phyloP scores from a whole-genome alignment of 2,797 vertebrate genomes.

The Loris lydekkerianus region DNA sequence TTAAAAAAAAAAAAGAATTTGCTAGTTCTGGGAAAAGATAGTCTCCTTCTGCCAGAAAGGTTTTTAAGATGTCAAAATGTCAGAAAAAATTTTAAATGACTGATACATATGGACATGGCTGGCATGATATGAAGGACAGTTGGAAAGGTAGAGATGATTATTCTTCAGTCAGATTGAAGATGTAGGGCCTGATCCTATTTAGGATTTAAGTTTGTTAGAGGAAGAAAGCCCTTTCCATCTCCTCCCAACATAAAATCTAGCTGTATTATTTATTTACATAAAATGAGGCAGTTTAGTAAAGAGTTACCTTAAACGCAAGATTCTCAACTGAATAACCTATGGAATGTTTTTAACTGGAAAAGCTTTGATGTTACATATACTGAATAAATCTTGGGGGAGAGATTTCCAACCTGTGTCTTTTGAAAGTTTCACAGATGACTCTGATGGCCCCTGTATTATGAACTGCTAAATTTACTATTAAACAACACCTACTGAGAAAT shows the following conservation, averaged over 20 bases:
- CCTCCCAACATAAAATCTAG: neutral
- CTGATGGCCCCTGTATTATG: neutral
- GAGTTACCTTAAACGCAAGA: constrained; percentile 9
- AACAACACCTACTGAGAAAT: neutral
- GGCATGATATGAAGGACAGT: neutral
- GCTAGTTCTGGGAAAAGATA: neutral
- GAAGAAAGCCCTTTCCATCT: neutral
- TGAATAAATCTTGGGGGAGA: neutral
- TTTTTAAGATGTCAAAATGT: constrained; percentile 41
- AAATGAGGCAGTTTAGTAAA: neutral
- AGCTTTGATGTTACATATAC: neutral
- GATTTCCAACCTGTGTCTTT: neutral
- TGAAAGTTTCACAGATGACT: constrained; percentile 15
- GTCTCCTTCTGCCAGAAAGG: neutral
- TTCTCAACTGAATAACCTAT: constrained; percentile 27
- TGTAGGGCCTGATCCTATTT: neutral
- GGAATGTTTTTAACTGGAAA: neutral
- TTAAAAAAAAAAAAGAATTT: neutral
- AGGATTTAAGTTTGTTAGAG: constrained; percentile 36
- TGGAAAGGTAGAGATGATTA: neutral
- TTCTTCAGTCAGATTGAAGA: neutral
- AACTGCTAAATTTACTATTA: neutral
- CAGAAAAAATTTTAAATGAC: neutral
- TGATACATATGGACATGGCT: neutral
- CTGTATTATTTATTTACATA: constrained; percentile 15